A percentile compares a stretch with the other conserved stretches of the same genome.
phyloP scores from a whole-genome alignment of 2,888 invertebrate genomes.

The Coecobrya sp. region DNA sequence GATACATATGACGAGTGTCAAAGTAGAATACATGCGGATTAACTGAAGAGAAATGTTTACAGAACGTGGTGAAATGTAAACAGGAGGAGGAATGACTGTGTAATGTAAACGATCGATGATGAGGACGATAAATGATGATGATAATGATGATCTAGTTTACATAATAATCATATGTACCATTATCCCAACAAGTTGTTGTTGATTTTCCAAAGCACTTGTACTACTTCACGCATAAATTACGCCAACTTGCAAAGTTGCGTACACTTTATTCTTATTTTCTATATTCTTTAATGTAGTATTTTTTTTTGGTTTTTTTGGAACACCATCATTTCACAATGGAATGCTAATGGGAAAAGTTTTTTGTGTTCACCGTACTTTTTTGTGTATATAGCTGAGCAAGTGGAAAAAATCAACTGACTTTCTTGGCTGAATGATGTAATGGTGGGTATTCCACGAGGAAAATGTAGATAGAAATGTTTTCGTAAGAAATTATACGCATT shows the following conservation, averaged over 20 bases:
- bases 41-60: background rate
- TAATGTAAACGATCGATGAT: slow-evolving; percentile 7
- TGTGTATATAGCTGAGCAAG: slow-evolving; percentile 21
- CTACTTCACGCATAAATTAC: slow-evolving; percentile 47
- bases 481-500: slow-evolving; percentile 29
- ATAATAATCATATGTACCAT: background rate
- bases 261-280: background rate
- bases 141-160: slow-evolving; percentile 20
- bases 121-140: background rate
- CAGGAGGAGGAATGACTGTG: background rate
- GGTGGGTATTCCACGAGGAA: background rate
- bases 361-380: slow-evolving; percentile 9
- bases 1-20: background rate
- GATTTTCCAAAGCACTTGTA: slow-evolving; percentile 19
- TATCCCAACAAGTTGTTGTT: slow-evolving; percentile 10
- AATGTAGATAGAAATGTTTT: slow-evolving; percentile 46
- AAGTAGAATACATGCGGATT: background rate
- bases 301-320: background rate
- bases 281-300: slow-evolving; percentile 6
- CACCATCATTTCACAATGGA: slow-evolving; percentile 21
- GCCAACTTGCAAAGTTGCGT: slow-evolving; percentile 30
- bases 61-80: slow-evolving; percentile 13
- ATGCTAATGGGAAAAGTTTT: slow-evolving; percentile 71
- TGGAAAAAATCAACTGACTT: slow-evolving; percentile 30
- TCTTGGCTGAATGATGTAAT: background rate